A percentile compares a stretch with the other conserved stretches of the same genome.
Conservation (phyloP, 2,888 invertebrate genomes). For the Miltochrista miniata region DNA sequence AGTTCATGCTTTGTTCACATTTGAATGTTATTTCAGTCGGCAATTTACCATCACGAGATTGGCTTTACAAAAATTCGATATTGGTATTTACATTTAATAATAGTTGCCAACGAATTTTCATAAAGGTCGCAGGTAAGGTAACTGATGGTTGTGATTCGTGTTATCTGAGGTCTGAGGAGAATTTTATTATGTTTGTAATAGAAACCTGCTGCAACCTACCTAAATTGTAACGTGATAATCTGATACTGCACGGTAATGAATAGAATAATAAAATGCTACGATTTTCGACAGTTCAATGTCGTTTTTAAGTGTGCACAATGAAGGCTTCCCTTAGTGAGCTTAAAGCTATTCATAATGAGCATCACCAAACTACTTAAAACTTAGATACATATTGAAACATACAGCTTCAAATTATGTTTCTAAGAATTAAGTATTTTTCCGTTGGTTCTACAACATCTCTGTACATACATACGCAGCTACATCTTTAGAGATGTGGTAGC, state of each 20-base stretch:
- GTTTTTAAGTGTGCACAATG: neutral
- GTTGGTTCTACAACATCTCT: too few species aligned
- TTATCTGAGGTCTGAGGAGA: conserved; percentile 32
- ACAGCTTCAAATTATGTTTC: too few species aligned
- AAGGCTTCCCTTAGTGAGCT: too few species aligned
- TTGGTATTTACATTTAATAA: conserved; percentile 18
- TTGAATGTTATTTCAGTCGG: conserved; percentile 21
- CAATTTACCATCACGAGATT: conserved; percentile 21
- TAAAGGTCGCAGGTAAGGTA: conserved; percentile 21
- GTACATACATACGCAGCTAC: too few species aligned
- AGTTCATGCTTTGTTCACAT: conserved; percentile 40
- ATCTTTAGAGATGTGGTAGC: too few species aligned
- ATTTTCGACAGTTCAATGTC: neutral
- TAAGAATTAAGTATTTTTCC: too few species aligned
- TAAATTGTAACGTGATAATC: neutral
- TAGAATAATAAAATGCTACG: neutral
- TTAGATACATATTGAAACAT: too few species aligned
- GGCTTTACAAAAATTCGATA: conserved; percentile 21
- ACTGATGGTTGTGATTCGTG: conserved; percentile 16
- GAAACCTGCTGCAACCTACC: conserved; percentile 1
- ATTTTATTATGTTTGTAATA: conserved; percentile 13
- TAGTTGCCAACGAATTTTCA: conserved; percentile 14
- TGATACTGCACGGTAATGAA: neutral
- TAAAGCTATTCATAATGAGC: too few species aligned
- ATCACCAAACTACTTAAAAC: too few species aligned